Evolutionary conservation across 2,797 vertebrate genomes (phyloP).

Genomic region (Anguilla pacifica): DNA sequence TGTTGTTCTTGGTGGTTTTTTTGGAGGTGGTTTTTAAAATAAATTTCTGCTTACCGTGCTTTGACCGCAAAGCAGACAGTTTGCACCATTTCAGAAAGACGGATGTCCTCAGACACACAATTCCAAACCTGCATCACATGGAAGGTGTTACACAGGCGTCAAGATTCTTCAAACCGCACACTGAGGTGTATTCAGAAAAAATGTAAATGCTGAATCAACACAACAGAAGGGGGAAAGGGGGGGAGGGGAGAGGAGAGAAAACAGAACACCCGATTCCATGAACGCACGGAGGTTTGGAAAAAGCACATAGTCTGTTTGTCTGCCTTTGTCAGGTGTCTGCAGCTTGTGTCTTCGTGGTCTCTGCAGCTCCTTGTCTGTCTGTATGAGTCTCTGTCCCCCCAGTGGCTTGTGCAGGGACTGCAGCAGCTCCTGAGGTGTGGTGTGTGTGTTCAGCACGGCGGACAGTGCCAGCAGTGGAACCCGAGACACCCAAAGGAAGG

Average conservation of each 20-base stretch:
- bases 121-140: conserved; percentile 98
- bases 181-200: conserved; percentile 32
- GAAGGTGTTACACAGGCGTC: conserved; percentile 87
- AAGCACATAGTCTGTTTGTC: conserved; percentile 28
- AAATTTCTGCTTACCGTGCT: conserved; percentile 65
- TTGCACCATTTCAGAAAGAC: conserved; percentile 89
- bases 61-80: conserved; percentile 74
- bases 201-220: conserved; percentile 43
- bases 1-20: not conserved
- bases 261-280: conserved; percentile 56
- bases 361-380: conserved; percentile 66
- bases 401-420: conserved; percentile 9
- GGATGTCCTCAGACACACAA: conserved; percentile 90
- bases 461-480: not conserved
- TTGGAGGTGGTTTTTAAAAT: conserved; percentile 12
- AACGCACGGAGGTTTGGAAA: conserved; percentile 40
- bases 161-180: conserved; percentile 58
- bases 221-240: conserved; percentile 31
- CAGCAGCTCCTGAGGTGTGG: conserved; percentile 41
- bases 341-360: conserved; percentile 68
- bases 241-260: conserved; percentile 36
- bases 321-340: conserved; percentile 71
- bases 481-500: not conserved
- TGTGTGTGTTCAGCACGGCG: conserved; percentile 34
- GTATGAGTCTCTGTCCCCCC: conserved; percentile 29